Base-by-base conservation (phyloP, 1,140 invertebrate species). In the Sminthurides bifidus region DNA sequence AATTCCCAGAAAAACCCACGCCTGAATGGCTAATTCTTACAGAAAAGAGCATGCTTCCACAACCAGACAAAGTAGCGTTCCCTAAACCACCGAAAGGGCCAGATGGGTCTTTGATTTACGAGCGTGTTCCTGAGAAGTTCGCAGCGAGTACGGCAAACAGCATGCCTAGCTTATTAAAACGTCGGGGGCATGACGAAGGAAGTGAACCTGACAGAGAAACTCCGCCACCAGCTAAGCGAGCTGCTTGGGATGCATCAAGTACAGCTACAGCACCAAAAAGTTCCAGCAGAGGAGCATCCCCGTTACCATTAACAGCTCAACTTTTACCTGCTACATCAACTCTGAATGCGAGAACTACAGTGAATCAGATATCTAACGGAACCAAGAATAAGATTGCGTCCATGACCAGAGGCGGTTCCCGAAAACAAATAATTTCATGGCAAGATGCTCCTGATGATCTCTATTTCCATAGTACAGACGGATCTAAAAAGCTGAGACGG, bases 361-460 rank as follows among this genome's bases (percentile, higher is more conserved):
- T 68, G n/a, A 71, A 67, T 54, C 71, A 71, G 52, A 58, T 75
- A 51, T 23, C 44, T 14, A 77, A 78, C 69, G 76, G 85, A 41
- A 71, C 69, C 30, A 63, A 64, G 49, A 69, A 71, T 44, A 74
- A 74, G 56, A 67, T 75, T 15, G 71, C 73, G 24, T 75, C 77
- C 15, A 80, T 79, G 74, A 81, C 75, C 44, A 75, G 77, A 59
- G 75, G 80, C 61, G 78, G 78, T 51, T 73, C 69, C 5, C 78
- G 86, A 15, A 89, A 91, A 67, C 88, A 91, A 74, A 87, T 92
- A 43, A 91, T 95, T 67, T 93, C 89, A 67, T 95, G 90, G 91
- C 91, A 93, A 82, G 92, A 96, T 74, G 92, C 92, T 43, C 92
- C 92, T 3, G 92, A 96, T 72, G 92, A 97, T 74, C 84, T 95